Evolutionary conservation across 2,113 vertebrate species (phyloP).

Genomic region (Pundamilia nyererei): DNA sequence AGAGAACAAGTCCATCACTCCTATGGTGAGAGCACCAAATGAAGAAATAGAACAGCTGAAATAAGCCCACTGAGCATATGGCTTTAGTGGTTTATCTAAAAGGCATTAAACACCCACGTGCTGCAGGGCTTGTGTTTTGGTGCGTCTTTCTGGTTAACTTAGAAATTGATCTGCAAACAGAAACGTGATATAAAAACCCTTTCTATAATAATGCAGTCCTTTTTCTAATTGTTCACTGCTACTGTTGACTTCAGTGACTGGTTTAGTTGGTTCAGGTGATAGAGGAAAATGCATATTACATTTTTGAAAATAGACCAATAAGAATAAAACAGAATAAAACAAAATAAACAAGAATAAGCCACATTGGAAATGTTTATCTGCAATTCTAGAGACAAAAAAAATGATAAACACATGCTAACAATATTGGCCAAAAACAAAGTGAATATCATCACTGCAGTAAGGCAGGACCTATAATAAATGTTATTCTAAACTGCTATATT

Average conservation of each 20-base stretch:
- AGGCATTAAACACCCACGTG: not conserved
- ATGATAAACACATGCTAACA: not conserved
- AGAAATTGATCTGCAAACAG: not conserved
- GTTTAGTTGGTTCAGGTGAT: not conserved
- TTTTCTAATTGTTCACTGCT: not conserved
- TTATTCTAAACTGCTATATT: not conserved
- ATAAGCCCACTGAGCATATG: not conserved
- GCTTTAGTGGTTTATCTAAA: not conserved
- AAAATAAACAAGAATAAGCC: not conserved
- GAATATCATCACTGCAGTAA: not conserved
- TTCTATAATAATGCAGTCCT: not conserved
- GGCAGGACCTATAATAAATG: not conserved
- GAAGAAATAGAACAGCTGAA: not conserved
- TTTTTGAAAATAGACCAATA: not conserved
- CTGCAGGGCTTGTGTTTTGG: not conserved
- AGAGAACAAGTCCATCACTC: constrained; percentile 84
- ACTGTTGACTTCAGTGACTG: not conserved
- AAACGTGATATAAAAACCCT: not conserved
- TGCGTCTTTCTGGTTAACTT: not conserved
- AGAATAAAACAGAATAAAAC: not conserved
- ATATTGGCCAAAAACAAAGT: not conserved
- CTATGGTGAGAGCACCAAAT: constrained; percentile 74
- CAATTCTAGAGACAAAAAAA: not conserved
- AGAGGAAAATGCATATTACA: not conserved
- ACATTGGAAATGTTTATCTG: not conserved